Evolutionary conservation across 2,888 invertebrate species (phyloP).

Genomic region (Stenodema calcarata): DNA sequence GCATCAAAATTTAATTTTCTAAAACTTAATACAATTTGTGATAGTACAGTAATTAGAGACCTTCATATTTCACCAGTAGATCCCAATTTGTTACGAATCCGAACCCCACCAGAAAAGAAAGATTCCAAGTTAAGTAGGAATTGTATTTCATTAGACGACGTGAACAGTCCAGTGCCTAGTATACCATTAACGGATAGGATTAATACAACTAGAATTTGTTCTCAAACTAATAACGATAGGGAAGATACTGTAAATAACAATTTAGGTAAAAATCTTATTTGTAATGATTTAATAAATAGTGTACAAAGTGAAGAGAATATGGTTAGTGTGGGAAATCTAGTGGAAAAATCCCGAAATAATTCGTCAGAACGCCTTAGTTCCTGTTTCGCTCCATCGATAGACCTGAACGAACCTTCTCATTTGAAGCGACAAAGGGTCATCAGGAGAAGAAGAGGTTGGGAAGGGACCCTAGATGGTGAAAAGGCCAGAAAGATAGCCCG

Average conservation of each 20-base stretch:
- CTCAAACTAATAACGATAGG: conserved; percentile 43
- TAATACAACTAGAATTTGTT: conserved; percentile 34
- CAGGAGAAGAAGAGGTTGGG: conserved; percentile 50
- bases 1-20: conserved; percentile 66
- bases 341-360: conserved; percentile 14
- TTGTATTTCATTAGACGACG: conserved; percentile 40
- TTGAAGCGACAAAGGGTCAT: conserved; percentile 56
- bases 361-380: conserved; percentile 51
- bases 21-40: conserved; percentile 45
- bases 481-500: conserved; percentile 48
- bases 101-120: background rate
- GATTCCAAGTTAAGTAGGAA: conserved; percentile 2
- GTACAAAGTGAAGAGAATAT: background rate
- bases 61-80: conserved; percentile 42
- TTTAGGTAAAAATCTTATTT: conserved; percentile 9
- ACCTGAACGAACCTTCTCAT: conserved; percentile 55
- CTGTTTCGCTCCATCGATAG: conserved; percentile 51
- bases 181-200: background rate
- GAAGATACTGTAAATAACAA: conserved; percentile 36
- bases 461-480: conserved; percentile 45
- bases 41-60: conserved; percentile 23
- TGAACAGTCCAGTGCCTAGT: background rate
- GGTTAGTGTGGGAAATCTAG: background rate
- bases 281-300: background rate
- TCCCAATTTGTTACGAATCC: background rate